Evolutionary conservation across 2,888 invertebrate genomes (phyloP), one percentile per base, ranked within the genome.

Genomic region (Ganaspis brasiliensis): DNA sequence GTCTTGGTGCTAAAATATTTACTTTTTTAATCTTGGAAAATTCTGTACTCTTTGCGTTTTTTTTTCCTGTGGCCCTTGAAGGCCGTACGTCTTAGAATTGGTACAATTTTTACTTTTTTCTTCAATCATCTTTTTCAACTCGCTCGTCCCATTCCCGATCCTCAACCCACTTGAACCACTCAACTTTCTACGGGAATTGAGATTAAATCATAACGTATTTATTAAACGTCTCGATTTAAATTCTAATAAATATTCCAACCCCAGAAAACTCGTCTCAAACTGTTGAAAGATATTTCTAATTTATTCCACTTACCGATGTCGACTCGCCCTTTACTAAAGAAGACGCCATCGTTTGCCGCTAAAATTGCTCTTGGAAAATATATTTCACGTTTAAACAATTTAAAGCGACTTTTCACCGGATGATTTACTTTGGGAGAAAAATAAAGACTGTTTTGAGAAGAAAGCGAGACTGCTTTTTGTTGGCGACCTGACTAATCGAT

Each of bases 151-250:
- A 63, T 14, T 40, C 21, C 8, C 45, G 67, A 45, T 4, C 21
- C 67, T 24, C 45, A 67, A 45, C 40, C 63, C 40, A 63, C 40
- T 70, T 31, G 40, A 67, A 61, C 61, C 40, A 56, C 55, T 70
- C 59, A 56, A 56, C 72, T 72, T 70, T 72, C 80, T 73, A 71
- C 71, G 52, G 77, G 74, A 67, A 70, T 76, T 76, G 45, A 82
- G 83, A 84, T 84, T 85, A 87, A 83, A 86, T 83, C 81, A 84
- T 85, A 86, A 86, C 83, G 82, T 83, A 85, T 87, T 86, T 85
- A 85, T 87, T 85, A 86, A 85, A 87, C 84, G 81, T 79, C 75
- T 79, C 81, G 82, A 82, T 81, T 83, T 81, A 82, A 81, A 78
- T 79, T 67, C 76, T 82, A 79, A 85, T 84, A 85, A 83, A 86